Base-by-base conservation (phyloP, 2,113 vertebrate genomes). In the Motacilla alba region DNA sequence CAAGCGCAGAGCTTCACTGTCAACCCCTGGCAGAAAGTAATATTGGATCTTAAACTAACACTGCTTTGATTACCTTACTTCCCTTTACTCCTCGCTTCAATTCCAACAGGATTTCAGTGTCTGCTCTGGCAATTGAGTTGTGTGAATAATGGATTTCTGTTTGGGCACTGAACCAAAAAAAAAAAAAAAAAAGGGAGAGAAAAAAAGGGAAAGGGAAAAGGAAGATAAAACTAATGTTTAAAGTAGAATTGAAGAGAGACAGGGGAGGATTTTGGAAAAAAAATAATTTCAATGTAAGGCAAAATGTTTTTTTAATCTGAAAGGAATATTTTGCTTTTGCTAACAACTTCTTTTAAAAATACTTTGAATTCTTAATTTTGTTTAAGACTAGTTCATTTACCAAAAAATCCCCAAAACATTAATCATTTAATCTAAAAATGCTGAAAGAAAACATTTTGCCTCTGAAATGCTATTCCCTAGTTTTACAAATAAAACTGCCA, bases 61-160 rank as follows among this genome's bases (percentile, higher is more conserved):
- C 53, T 76, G 66, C 93, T 94, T 92, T 96, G 95, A 95, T 97
- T 96, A 92, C 92, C 68, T 82, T 70, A 63, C 90, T 97, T 95
- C 64, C 87, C 53, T 95, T 94, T 83, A 88, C 83, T 94, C 56
- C 59, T 68, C 5, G 5, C 92, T 91, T 94, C 94, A 96, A 96
- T 93, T 96, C 83, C 92, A 95, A 93, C 68, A 94, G 91, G 95
- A 96, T 92, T 93, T 90, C 92, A 84, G 58, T 64, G 91, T 83
- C 93, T 96, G 91, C 68, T 94, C 91, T 94, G 77, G 94, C 95
- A 97, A 87, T 76, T 81, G 89, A 91, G 44, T 64, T 2, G 13
- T 92, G 93, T 84, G 94, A 96, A 96, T 91, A 97, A 95, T 60
- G 81, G 94, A 89, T 92, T 94, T 95, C 77, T 92, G 83, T 91